Conservation (phyloP, 2,888 invertebrate species). For the Julus scandinavius region DNA sequence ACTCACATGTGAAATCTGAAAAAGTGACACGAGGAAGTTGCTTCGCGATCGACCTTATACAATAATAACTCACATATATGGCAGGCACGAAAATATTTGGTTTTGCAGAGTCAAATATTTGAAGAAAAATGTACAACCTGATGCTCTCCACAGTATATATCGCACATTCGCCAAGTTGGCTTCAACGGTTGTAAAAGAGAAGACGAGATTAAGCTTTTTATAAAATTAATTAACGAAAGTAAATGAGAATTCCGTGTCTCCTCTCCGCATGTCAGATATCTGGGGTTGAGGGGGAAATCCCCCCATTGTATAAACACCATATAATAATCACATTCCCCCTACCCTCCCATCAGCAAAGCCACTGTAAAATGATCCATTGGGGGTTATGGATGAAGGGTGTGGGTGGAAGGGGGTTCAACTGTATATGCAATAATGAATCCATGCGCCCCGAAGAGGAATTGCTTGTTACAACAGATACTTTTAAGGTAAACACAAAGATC, state of each 20-base stretch:
- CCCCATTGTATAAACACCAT: not conserved
- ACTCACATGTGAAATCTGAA: not conserved
- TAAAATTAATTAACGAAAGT: slow-evolving; percentile 4
- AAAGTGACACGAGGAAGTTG: too few species aligned
- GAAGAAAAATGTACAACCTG: slow-evolving; percentile 4
- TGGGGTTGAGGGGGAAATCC: not conserved
- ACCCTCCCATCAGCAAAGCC: not conserved
- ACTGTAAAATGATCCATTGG: not conserved
- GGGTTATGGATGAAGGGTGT: not conserved
- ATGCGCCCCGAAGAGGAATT: not conserved
- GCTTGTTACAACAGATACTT: not conserved
- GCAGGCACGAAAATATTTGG: not conserved
- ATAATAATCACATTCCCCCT: not conserved
- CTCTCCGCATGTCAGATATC: not conserved
- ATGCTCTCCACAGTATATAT: not conserved
- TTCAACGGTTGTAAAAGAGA: not conserved
- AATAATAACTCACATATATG: not conserved
- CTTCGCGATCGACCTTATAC: not conserved
- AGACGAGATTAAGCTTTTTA: not conserved
- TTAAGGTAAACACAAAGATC: slow-evolving; percentile 5
- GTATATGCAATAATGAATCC: not conserved
- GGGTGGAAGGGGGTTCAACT: not conserved
- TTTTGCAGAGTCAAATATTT: slow-evolving; percentile 3
- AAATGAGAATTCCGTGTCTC: not conserved
- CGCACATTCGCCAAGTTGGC: too few species aligned